A percentile compares a stretch with the other conserved stretches of the same genome.
phyloP scores from a whole-genome alignment of 2,113 vertebrate genomes.

The Patagioenas fasciata region DNA sequence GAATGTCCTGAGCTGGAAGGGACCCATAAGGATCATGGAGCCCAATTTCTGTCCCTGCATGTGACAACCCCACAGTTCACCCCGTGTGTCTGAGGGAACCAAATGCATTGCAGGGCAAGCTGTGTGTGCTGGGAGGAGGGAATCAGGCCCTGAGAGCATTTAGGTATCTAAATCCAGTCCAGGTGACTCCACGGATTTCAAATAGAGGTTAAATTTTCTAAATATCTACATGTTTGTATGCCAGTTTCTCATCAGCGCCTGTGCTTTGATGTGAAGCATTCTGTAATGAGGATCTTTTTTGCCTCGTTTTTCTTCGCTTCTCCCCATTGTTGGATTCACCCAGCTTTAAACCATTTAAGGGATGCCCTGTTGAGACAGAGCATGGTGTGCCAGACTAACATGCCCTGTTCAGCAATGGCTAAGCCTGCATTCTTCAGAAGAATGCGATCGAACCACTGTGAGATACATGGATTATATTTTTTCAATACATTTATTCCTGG shows the following conservation, averaged over 20 bases:
- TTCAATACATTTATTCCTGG: not conserved
- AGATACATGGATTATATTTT: not conserved
- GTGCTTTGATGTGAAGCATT: not conserved
- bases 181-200: not conserved
- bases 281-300: not conserved
- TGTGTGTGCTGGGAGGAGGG: not conserved
- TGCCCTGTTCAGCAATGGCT: not conserved
- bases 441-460: not conserved
- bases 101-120: not conserved
- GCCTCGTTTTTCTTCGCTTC: not conserved
- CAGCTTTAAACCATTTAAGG: not conserved
- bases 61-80: no score
- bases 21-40: no score
- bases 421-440: not conserved
- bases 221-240: not conserved
- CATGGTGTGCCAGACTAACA: not conserved
- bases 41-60: no score
- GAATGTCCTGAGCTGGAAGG: no score
- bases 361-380: not conserved
- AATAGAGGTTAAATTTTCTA: not conserved
- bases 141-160: not conserved
- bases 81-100: not conserved
- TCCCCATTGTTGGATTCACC: not conserved
- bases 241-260: not conserved
- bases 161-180: not conserved